Conservation (phyloP, 2,797 vertebrate genomes). For the Sebastiscus tertius region DNA sequence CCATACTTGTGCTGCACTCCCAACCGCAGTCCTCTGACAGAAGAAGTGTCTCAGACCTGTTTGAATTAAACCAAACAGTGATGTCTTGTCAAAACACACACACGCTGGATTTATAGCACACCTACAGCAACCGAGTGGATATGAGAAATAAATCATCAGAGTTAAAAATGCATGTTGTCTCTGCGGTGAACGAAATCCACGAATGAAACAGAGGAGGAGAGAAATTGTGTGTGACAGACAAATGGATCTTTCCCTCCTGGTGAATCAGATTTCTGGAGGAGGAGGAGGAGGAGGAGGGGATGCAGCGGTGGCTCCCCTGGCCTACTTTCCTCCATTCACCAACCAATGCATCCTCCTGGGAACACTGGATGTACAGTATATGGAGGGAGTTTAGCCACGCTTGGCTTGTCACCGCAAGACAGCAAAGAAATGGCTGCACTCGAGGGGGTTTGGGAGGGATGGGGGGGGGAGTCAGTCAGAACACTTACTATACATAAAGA, state of each 20-base stretch:
- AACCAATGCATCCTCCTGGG: constrained; percentile 63
- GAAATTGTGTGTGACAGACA: constrained; percentile 56
- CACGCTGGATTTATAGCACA: constrained; percentile 4
- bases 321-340: constrained; percentile 76
- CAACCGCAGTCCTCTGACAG: constrained; percentile 47
- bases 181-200: constrained; percentile 35
- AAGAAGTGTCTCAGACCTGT: constrained; percentile 27
- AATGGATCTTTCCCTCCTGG: constrained; percentile 57
- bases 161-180: constrained; percentile 30
- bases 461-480: constrained; percentile 26
- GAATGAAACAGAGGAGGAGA: constrained; percentile 43
- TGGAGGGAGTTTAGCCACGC: constrained; percentile 72
- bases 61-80: constrained; percentile 26
- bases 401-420: constrained; percentile 71
- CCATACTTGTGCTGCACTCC: constrained; percentile 37
- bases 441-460: background rate
- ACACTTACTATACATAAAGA: constrained; percentile 44
- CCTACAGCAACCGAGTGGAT: constrained; percentile 10
- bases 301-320: constrained; percentile 56
- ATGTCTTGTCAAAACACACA: constrained; percentile 37
- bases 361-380: constrained; percentile 62
- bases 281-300: constrained; percentile 21
- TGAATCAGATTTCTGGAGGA: constrained; percentile 62
- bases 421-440: constrained; percentile 59
- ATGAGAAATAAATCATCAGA: constrained; percentile 7